Evolutionary conservation across 1,140 invertebrate species (phyloP).

Genomic region (Saccostrea glomerata): DNA sequence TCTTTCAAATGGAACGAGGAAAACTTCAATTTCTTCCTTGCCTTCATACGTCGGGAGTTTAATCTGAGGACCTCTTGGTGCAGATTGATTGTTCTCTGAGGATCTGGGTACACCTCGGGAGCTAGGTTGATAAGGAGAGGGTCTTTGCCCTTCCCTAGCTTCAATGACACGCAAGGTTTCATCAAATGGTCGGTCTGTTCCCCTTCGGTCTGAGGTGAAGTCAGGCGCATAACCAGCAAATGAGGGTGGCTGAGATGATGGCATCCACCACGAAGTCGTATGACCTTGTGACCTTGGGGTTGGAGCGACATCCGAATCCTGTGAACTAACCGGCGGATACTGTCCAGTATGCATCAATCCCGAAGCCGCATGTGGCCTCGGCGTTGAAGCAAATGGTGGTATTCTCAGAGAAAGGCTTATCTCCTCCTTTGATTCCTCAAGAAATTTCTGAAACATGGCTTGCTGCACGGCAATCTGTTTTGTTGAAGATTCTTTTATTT

Average conservation of each 20-base stretch:
- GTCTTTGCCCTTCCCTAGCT: background rate
- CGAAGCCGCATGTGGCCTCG: background rate
- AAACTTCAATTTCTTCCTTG: background rate
- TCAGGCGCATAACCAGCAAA: background rate
- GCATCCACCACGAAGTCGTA: background rate
- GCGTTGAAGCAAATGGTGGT: background rate
- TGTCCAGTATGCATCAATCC: background rate
- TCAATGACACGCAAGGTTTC: background rate
- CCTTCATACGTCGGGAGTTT: background rate
- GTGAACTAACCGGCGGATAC: background rate
- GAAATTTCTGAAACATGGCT: background rate
- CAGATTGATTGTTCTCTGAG: background rate
- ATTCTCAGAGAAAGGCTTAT: background rate
- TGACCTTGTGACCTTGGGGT: background rate
- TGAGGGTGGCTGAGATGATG: background rate
- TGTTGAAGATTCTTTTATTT: background rate
- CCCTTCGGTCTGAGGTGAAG: background rate
- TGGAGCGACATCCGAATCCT: background rate
- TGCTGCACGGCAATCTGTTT: background rate
- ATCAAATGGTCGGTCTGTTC: background rate
- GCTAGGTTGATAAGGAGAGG: no score
- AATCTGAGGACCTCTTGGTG: background rate
- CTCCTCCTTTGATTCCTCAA: background rate
- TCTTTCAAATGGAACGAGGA: background rate
- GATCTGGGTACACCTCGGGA: background rate